Percentiles rank a stretch among this genome's conserved stretches.
Conservation (phyloP, 1,140 invertebrate species). For the Vanessa tameamea region DNA sequence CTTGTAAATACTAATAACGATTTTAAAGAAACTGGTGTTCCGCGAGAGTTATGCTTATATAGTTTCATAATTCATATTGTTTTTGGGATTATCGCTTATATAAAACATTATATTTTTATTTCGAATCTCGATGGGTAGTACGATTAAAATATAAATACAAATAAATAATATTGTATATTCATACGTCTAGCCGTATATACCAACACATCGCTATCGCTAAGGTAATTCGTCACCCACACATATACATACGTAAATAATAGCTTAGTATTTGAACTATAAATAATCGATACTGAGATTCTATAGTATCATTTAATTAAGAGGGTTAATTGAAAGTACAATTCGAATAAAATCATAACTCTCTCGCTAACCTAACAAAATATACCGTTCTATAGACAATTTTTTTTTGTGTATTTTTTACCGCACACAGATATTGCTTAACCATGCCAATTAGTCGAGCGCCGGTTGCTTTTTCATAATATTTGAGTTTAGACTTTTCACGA, state of each 20-base stretch:
- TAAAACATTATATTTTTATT: too few species aligned
- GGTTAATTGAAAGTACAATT: not conserved
- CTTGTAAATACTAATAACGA: too few species aligned
- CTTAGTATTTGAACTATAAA: constrained; percentile 5
- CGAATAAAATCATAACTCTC: constrained; percentile 2
- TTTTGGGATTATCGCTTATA: too few species aligned
- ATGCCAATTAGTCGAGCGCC: not conserved
- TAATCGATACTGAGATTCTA: not conserved
- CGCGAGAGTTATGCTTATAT: too few species aligned
- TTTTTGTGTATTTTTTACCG: not conserved
- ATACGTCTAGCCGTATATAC: not conserved
- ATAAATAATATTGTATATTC: not conserved
- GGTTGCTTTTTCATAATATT: not conserved
- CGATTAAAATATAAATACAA: not conserved
- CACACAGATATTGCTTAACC: not conserved
- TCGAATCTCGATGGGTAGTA: too few species aligned
- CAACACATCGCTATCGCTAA: constrained; percentile 17
- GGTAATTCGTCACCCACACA: constrained; percentile 9
- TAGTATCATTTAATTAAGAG: not conserved
- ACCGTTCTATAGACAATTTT: not conserved
- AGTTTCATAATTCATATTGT: too few species aligned
- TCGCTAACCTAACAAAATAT: not conserved
- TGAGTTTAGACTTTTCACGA: not conserved
- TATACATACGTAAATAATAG: not conserved
- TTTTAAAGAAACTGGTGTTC: too few species aligned